Evolutionary conservation across 1,140 invertebrate species (phyloP).

Genomic region (Drosophila eugracilis): DNA sequence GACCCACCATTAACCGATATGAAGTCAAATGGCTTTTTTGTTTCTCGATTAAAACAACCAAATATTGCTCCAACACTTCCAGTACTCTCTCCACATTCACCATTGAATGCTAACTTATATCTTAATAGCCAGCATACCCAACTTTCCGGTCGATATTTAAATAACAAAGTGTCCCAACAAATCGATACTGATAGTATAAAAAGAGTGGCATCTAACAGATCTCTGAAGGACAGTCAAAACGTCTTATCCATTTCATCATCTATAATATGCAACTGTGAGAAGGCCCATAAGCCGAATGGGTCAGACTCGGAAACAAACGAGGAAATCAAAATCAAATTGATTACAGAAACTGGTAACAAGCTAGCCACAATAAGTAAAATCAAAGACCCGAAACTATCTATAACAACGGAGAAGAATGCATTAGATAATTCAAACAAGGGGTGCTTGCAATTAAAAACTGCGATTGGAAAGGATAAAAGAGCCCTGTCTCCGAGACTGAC

Average conservation of each 20-base stretch:
- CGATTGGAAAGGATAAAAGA: slow-evolving; percentile 26
- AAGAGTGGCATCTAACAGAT: slow-evolving; percentile 37
- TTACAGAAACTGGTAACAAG: slow-evolving; percentile 14
- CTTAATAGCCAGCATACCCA: slow-evolving; percentile 62
- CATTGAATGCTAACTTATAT: slow-evolving; percentile 57
- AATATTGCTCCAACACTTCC: slow-evolving; percentile 72
- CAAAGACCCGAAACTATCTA: not conserved
- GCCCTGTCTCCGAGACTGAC: slow-evolving; percentile 27
- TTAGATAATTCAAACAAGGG: slow-evolving; percentile 9
- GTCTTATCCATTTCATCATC: slow-evolving; percentile 33
- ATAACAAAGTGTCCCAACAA: slow-evolving; percentile 55
- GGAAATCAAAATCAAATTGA: slow-evolving; percentile 32
- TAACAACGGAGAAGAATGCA: slow-evolving; percentile 5
- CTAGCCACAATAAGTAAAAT: slow-evolving; percentile 7
- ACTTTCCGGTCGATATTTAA: slow-evolving; percentile 72
- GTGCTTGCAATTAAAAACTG: slow-evolving; percentile 30
- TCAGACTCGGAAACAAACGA: slow-evolving; percentile 39
- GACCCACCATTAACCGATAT: slow-evolving; percentile 30
- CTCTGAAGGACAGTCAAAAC: slow-evolving; percentile 39
- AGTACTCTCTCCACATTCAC: slow-evolving; percentile 69
- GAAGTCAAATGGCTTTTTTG: slow-evolving; percentile 51
- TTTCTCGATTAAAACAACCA: slow-evolving; percentile 45
- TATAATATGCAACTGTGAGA: slow-evolving; percentile 48
- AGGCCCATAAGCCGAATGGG: slow-evolving; percentile 28
- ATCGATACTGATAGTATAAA: slow-evolving; percentile 42